These are phyloP conservation scores for Ormia ochracea DNA, from an alignment of 2,888 invertebrate species.

Conservation along the genomic window DNA sequence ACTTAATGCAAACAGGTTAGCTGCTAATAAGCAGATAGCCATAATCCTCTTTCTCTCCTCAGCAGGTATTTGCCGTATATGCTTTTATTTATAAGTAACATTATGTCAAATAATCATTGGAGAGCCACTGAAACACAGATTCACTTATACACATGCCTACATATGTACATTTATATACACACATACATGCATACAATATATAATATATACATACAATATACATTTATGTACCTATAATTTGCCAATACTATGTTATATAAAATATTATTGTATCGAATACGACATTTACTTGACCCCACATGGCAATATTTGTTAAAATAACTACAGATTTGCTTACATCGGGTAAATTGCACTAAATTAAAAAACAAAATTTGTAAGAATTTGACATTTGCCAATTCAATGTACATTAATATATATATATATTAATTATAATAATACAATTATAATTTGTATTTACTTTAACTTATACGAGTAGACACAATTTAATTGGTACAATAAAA, in stretches of 20 bases:
- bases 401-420: neutral
- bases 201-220: neutral
- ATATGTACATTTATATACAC: neutral
- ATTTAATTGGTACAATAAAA: conserved; percentile 19
- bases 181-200: neutral
- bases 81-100: too few relatives aligned
- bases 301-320: neutral
- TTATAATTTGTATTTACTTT: neutral
- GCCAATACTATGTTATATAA: conserved; percentile 33
- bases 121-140: neutral
- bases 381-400: neutral
- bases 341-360: neutral
- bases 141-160: neutral
- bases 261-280: neutral
- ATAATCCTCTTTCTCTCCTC: too few relatives aligned
- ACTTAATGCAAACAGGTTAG: neutral
- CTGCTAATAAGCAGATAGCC: too few relatives aligned
- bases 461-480: too few relatives aligned
- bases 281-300: neutral
- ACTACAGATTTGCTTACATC: neutral
- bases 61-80: too few relatives aligned
- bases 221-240: conserved; percentile 32
- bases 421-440: neutral
- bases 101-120: too few relatives aligned
- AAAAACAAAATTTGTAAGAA: neutral